Percentiles rank a stretch among this genome's conserved stretches.
phyloP scores from a whole-genome alignment of 1,140 invertebrate genomes.

The Trypoxylus dichotomus region DNA sequence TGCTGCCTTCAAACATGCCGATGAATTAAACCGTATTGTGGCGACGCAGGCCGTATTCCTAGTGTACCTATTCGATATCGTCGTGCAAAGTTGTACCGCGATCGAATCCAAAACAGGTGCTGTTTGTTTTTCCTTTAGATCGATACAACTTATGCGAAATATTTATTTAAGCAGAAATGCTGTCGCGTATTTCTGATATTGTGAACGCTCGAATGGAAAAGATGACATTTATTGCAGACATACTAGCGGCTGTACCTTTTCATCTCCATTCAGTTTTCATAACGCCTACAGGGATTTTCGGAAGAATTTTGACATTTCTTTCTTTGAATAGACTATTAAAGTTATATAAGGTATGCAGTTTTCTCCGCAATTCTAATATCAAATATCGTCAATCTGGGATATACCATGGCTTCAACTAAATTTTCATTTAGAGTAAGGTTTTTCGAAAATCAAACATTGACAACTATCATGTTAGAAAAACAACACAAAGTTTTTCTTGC shows the following conservation, averaged over 20 bases:
- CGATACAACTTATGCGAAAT: too few relatives aligned
- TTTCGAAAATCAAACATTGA: too few relatives aligned
- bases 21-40: background rate
- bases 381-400: too few relatives aligned
- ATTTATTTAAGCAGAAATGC: too few relatives aligned
- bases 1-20: background rate
- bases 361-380: too few relatives aligned
- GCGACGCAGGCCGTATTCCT: background rate
- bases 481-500: too few relatives aligned
- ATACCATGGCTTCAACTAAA: too few relatives aligned
- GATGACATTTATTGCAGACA: background rate
- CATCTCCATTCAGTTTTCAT: background rate
- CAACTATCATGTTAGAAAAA: too few relatives aligned
- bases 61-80: background rate
- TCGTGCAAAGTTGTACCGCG: background rate
- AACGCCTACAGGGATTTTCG: background rate
- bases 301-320: background rate
- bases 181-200: background rate
- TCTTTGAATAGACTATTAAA: slow-evolving; percentile 5
- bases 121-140: too few relatives aligned
- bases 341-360: background rate
- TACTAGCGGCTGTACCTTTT: background rate
- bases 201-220: background rate
- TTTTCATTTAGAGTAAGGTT: too few relatives aligned
- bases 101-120: background rate